Conservation (phyloP, 2,797 vertebrate genomes). For the Halcyon leucocephala region DNA sequence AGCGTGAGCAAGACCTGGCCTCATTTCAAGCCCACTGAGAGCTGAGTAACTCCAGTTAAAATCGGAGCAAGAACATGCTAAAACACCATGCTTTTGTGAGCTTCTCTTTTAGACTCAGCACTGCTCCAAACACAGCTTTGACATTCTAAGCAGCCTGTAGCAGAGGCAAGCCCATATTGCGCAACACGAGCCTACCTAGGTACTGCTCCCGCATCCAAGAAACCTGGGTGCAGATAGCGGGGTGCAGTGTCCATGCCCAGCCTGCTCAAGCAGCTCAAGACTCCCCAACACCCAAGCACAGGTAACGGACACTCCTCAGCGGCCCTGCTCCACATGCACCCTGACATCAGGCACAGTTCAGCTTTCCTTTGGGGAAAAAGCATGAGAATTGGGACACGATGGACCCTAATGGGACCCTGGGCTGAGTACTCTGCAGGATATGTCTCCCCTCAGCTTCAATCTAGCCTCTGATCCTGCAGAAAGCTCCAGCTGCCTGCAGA, state of each 20-base stretch:
- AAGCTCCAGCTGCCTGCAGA: background rate
- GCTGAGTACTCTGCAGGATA: background rate
- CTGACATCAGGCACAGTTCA: background rate
- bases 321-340: background rate
- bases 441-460: background rate
- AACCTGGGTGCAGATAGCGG: too few species aligned
- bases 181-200: too few species aligned
- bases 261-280: too few species aligned
- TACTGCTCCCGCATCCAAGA: too few species aligned
- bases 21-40: too few species aligned
- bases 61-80: too few species aligned
- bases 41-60: too few species aligned
- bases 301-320: background rate
- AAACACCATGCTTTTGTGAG: too few species aligned
- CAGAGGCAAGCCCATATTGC: too few species aligned
- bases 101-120: too few species aligned
- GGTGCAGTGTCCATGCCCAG: background rate
- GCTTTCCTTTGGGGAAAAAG: background rate
- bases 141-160: too few species aligned
- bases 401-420: background rate
- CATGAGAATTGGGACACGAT: rapidly evolving
- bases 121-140: too few species aligned
- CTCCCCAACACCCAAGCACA: rapidly evolving
- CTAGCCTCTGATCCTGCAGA: background rate
- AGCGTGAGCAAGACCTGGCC: background rate